These are phyloP conservation scores for Dasypolia templi DNA, from an alignment of 2,888 invertebrate species.

Conservation along the genomic window DNA sequence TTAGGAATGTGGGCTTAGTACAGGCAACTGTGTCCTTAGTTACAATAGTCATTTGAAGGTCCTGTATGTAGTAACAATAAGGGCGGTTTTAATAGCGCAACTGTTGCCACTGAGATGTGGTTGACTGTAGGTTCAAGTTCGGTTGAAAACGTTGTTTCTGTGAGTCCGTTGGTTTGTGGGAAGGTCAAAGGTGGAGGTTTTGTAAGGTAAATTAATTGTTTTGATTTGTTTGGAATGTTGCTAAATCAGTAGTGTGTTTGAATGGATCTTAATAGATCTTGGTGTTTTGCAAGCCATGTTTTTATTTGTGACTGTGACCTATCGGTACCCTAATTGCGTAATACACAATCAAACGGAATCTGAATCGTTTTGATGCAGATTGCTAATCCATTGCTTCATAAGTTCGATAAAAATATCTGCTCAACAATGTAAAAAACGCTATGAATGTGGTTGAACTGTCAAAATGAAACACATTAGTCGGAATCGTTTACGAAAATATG, in stretches of 20 bases:
- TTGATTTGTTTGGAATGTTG: background rate
- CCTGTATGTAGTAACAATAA: background rate
- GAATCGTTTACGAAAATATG: too few relatives aligned
- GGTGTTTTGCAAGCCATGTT: background rate
- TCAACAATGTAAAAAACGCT: too few relatives aligned
- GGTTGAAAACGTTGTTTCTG: background rate
- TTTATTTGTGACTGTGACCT: too few relatives aligned
- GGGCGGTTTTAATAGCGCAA: background rate
- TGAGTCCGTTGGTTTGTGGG: background rate
- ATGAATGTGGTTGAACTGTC: too few relatives aligned
- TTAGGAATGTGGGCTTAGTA: conserved; percentile 21
- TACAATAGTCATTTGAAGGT: background rate
- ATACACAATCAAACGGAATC: too few relatives aligned
- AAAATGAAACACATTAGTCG: too few relatives aligned
- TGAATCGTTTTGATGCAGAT: too few relatives aligned
- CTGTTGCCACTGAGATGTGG: background rate
- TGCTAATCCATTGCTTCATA: too few relatives aligned
- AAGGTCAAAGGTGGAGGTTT: conserved; percentile 13
- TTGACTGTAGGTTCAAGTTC: conserved; percentile 4
- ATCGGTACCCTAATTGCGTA: too few relatives aligned
- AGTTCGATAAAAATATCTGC: too few relatives aligned
- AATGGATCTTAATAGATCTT: background rate
- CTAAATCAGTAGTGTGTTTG: background rate
- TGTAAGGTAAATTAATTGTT: background rate
- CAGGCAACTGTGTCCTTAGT: background rate